These are phyloP conservation scores for Telenomus remus DNA, from an alignment of 1,140 invertebrate genomes.

Conservation along the genomic window DNA sequence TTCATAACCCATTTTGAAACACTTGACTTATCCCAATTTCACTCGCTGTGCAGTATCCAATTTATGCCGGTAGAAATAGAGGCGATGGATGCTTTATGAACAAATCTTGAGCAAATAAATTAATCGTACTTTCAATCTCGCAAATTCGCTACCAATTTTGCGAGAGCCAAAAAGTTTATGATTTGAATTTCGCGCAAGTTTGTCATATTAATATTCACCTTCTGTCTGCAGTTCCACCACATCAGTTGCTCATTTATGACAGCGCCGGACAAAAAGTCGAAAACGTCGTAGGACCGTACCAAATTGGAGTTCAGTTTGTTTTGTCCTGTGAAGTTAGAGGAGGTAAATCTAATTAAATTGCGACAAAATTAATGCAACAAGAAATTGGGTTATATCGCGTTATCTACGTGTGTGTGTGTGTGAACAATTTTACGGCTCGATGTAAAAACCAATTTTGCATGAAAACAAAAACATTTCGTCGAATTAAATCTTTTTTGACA, in stretches of 20 bases:
- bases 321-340: slow-evolving; percentile 92
- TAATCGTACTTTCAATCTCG: too few relatives aligned
- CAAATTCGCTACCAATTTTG: too few relatives aligned
- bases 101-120: slow-evolving; percentile 1
- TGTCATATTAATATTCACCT: too few relatives aligned
- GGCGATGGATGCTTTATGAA: slow-evolving; percentile 5
- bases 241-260: slow-evolving; percentile 88
- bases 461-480: too few relatives aligned
- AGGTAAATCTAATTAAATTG: slow-evolving; percentile 77
- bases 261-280: slow-evolving; percentile 84
- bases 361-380: background rate
- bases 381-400: too few relatives aligned
- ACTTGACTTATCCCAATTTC: slow-evolving; percentile 7
- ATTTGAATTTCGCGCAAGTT: too few relatives aligned
- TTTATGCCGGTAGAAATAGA: slow-evolving; percentile 18
- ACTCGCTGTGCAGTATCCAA: slow-evolving; percentile 7
- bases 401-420: too few relatives aligned
- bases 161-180: too few relatives aligned
- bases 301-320: slow-evolving; percentile 86
- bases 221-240: slow-evolving; percentile 84
- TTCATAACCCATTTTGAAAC: slow-evolving; percentile 24
- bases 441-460: too few relatives aligned
- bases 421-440: too few relatives aligned
- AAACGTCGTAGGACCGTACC: slow-evolving; percentile 86
- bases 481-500: too few relatives aligned